Percentiles rank a stretch among this genome's conserved stretches.
These are phyloP conservation scores for Melitaea cinxia DNA, from an alignment of 1,140 invertebrate species.

Conservation along the genomic window DNA sequence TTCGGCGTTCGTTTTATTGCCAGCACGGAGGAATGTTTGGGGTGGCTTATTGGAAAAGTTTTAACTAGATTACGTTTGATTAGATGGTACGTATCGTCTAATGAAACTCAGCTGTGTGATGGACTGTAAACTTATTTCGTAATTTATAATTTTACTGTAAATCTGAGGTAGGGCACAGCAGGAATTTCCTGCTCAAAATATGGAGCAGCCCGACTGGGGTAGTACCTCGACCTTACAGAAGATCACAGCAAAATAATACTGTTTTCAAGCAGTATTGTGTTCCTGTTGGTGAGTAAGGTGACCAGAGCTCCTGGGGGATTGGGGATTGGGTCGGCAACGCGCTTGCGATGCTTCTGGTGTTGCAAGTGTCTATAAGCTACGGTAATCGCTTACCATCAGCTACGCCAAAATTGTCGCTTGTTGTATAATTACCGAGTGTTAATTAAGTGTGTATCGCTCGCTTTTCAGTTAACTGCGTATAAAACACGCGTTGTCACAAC, in stretches of 20 bases:
- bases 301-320: no score
- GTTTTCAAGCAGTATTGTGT: no score
- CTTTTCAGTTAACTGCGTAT: not conserved
- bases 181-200: not conserved
- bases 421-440: not conserved
- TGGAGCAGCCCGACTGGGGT: no score
- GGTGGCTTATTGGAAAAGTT: slow-evolving; percentile 78
- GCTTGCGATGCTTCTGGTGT: no score
- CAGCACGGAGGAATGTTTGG: slow-evolving; percentile 58
- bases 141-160: slow-evolving; percentile 20
- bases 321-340: no score
- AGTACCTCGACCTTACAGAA: no score
- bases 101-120: slow-evolving; percentile 35
- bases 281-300: no score
- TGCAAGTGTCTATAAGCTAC: no score
- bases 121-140: slow-evolving; percentile 30
- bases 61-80: slow-evolving; percentile 75
- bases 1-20: slow-evolving; percentile 40
- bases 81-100: slow-evolving; percentile 45
- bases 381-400: no score
- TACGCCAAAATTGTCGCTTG: not conserved
- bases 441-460: not conserved
- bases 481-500: no score
- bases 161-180: no score
- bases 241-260: no score